Base-by-base conservation (phyloP, 2,888 invertebrate genomes). In the Ophion ventricosus region DNA sequence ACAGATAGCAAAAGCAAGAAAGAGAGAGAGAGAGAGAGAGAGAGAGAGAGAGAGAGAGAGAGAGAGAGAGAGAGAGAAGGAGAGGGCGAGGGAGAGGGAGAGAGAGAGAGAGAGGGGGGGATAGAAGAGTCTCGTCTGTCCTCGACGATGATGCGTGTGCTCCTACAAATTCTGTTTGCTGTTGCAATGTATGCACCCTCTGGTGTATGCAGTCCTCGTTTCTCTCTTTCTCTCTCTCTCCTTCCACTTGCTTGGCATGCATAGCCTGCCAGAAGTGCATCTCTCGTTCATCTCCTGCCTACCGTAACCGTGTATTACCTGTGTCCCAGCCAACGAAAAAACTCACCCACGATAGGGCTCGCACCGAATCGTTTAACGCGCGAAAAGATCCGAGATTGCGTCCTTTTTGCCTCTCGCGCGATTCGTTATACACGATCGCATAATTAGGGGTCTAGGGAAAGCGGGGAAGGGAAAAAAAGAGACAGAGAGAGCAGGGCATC, bases 111-210 rank as follows among this genome's bases (percentile, higher is more conserved):
- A 25, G 29, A 25, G 63, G 64, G 67, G 54, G 66, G 43, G 67
- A 76, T 43, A 73, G 76, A 83, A 77, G 78, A 81, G 82, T 70
- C 85, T 80, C 76, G 79, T 80, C 67, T 67, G 59, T 75, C 59
- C 77, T 81, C 77, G 75, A 85, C 67, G 80, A 78, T 66, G 83
- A 66, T 81, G 85, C 83, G 85, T 82, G 77, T 61, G 76, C 69
- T 82, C 75, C 75, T 61, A 80, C 76, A 67, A 72, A 72, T 61
- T 84, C 72, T 91, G 91, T 91, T 91, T 91, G 91, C 90, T 83
- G 88, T 89, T 87, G 89, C 90, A 90, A 92, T 92, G 90, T 92
- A 92, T 92, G 91, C 92, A 92, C 92, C 91, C 92, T 90, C 88
- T 82, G 83, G 75, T 72, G 75, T 56, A 54, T 17, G 67, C 78